phyloP scores from a whole-genome alignment of 2,888 invertebrate species.

The Sinhomidia bicolor region DNA sequence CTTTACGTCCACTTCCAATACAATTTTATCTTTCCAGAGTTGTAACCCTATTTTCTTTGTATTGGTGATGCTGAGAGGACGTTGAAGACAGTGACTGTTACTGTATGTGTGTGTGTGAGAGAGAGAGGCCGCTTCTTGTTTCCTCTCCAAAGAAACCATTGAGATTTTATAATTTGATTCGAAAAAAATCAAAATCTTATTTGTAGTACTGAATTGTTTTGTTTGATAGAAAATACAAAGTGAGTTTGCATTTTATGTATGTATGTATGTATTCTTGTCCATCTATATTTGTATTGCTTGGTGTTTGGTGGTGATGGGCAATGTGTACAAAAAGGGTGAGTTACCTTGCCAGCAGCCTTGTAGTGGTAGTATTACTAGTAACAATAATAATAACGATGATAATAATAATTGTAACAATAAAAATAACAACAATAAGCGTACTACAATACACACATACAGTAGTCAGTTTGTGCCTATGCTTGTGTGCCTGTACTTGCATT shows the following conservation, averaged over 20 bases:
- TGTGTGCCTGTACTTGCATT: neutral
- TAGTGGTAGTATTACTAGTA: too few relatives aligned
- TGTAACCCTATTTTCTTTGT: neutral
- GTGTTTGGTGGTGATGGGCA: neutral
- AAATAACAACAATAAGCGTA: neutral
- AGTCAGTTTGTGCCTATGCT: neutral
- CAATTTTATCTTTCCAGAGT: neutral
- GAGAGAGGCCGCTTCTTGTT: neutral
- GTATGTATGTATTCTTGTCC: too few relatives aligned
- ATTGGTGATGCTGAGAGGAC: neutral
- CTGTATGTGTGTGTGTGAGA: too few relatives aligned
- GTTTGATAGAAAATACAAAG: neutral
- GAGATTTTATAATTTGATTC: conserved; percentile 41
- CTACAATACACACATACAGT: neutral
- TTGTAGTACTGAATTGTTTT: neutral
- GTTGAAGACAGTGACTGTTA: neutral
- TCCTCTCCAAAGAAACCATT: neutral
- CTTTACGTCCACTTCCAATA: conserved; percentile 31
- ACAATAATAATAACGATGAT: too few relatives aligned
- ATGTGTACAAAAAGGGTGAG: neutral
- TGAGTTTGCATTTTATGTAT: neutral
- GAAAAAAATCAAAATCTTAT: neutral
- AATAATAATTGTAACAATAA: too few relatives aligned
- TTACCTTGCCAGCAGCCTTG: too few relatives aligned
- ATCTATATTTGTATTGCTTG: too few relatives aligned